These are phyloP conservation scores for Metacarcinus magister DNA, from an alignment of 2,888 invertebrate genomes.

Conservation along the genomic window DNA sequence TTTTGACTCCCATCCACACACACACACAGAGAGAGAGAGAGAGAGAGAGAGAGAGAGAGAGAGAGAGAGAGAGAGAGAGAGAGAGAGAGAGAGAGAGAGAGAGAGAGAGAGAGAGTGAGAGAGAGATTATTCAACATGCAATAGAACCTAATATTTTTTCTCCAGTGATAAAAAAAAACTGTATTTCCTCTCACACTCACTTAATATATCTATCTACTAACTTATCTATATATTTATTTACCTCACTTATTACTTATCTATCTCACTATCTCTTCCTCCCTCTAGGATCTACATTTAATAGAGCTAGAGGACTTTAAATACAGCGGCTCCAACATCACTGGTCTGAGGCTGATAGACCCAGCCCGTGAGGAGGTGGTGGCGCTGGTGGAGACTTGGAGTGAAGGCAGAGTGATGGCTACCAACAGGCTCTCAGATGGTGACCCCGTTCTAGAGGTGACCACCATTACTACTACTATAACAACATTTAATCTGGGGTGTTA, in stretches of 20 bases:
- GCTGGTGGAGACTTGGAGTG: conserved; percentile 72
- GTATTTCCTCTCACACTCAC: neutral
- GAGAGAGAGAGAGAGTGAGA: conserved; percentile 32
- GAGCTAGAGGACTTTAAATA: conserved; percentile 97
- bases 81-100: conserved; percentile 63
- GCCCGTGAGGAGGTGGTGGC: conserved; percentile 83
- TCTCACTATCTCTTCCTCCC: neutral
- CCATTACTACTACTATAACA: neutral
- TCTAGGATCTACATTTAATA: conserved; percentile 94
- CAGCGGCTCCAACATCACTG: conserved; percentile 97
- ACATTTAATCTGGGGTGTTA: too few relatives aligned
- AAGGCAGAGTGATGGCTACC: conserved; percentile 50
- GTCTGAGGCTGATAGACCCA: conserved; percentile 94
- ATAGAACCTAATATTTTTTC: too few relatives aligned
- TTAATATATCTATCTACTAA: neutral
- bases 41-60: neutral
- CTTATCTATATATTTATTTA: too few relatives aligned
- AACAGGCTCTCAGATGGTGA: conserved; percentile 53
- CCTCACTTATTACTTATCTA: neutral
- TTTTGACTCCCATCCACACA: neutral
- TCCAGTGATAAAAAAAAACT: too few relatives aligned
- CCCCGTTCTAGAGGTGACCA: conserved; percentile 60
- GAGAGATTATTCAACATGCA: neutral
- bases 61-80: conserved; percentile 59
- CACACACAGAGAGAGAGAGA: neutral